These are phyloP conservation scores for Calyptommatus sinebrachiatus DNA, from an alignment of 2,113 vertebrate species.

Conservation along the genomic window DNA sequence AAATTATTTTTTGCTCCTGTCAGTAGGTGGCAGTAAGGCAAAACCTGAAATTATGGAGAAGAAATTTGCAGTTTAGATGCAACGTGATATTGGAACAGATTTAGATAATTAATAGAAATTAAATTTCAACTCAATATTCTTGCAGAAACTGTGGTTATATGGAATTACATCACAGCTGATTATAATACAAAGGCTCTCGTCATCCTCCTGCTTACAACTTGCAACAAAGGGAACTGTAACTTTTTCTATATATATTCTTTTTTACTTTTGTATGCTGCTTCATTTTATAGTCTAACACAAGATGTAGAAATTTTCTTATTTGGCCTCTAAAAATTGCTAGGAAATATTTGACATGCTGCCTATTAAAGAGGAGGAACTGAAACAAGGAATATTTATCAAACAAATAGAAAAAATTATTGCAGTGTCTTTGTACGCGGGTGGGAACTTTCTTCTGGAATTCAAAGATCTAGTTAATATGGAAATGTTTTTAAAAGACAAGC, in stretches of 20 bases:
- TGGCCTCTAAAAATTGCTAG: not conserved
- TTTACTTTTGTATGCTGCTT: not conserved
- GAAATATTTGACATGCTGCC: not conserved
- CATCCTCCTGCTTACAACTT: not conserved
- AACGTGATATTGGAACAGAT: rapidly evolving
- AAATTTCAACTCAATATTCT: not conserved
- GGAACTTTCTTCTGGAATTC: not conserved
- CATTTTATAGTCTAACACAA: not conserved
- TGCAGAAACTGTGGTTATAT: not conserved
- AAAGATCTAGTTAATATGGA: not conserved
- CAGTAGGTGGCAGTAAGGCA: not conserved
- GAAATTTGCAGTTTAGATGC: not conserved
- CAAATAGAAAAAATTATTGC: not conserved
- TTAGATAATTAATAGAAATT: rapidly evolving
- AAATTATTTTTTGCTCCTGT: not conserved
- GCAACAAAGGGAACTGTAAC: not conserved
- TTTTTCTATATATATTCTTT: not conserved
- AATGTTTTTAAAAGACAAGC: not conserved
- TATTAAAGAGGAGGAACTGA: not conserved
- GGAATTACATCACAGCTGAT: not conserved
- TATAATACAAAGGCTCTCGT: not conserved
- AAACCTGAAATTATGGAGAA: not conserved
- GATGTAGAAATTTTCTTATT: not conserved
- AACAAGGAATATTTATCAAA: not conserved
- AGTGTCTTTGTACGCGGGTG: not conserved